Base-by-base conservation (phyloP, 2,888 invertebrate species). In the Dorcus parallelipipedus region DNA sequence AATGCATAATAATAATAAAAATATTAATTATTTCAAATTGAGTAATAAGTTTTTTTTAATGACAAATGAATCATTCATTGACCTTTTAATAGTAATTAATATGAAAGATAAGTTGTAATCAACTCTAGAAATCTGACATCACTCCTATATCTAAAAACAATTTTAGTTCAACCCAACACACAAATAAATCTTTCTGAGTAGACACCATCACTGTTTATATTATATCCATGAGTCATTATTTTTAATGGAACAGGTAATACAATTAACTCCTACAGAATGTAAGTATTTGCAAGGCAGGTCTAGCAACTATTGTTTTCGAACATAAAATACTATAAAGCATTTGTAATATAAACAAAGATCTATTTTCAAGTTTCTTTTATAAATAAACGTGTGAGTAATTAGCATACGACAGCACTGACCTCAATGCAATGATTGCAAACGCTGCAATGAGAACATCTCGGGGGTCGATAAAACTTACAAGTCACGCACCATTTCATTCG, bases 401-500 rank as follows among this genome's bases (percentile, higher is more conserved):
- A 45, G 23, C 14, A 42, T 14, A 42, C 48, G 26, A 48, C 14
- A 20, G 14, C 33, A 60, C 56, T 78, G 75, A 93, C 94, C 87
- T 95, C 95, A 79, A 96, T 97, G 80, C 97, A 98, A 77, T 95
- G 95, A 83, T 99, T 96, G 84, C 98, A 99, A 60, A 98, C 97
- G 69, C 97, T 97, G 81, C 99, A 99, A 81, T 99, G 99, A 60
- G 97, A 97, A 81, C 98, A 97, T 74, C 99, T 85, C 64, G 99
- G 99, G 76, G 99, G 99, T 73, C 99, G 86, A 82, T 99, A 99
- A 84, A 99, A 99, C 83, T 97, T 96, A 83, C 99, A 99, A 2
- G 99, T 99, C 69, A 96, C 94, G 81, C 99, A 98, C 98, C 98
- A 99, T 82, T 99, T 99, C 98, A 99, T 98, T 64, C 98, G 90